A percentile compares a stretch with the other conserved stretches of the same genome.
Evolutionary conservation across 2,113 vertebrate species (phyloP).

Genomic region (Hippopotamus amphibius): DNA sequence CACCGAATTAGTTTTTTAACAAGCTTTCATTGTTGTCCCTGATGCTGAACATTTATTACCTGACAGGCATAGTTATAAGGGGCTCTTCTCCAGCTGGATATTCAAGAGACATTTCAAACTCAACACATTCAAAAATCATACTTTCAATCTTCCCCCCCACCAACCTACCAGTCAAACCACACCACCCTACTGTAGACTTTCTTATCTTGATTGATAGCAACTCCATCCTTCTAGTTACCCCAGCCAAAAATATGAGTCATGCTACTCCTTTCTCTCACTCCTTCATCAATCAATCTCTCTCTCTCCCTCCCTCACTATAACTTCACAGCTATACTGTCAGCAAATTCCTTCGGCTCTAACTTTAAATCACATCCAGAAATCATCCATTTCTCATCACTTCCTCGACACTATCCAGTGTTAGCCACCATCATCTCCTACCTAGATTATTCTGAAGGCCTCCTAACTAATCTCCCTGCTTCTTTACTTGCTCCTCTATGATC

Average conservation of each 20-base stretch:
- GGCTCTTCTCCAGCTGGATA: neutral
- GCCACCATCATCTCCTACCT: neutral
- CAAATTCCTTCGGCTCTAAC: neutral
- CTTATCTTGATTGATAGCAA: neutral
- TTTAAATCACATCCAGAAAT: slow-evolving; percentile 15
- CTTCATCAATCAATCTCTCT: neutral
- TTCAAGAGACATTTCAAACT: neutral
- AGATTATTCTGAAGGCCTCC: neutral
- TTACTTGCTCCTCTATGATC: neutral
- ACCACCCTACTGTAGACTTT: neutral
- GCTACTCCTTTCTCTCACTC: neutral
- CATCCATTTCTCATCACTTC: neutral
- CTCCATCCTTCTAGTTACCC: neutral
- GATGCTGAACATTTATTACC: neutral
- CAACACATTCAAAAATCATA: neutral
- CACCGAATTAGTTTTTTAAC: neutral
- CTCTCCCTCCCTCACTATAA: neutral
- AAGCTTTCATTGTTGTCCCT: neutral
- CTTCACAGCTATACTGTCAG: neutral
- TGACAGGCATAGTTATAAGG: neutral
- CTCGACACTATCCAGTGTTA: neutral
- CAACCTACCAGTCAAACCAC: neutral
- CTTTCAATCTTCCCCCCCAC: neutral
- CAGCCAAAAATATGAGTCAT: neutral
- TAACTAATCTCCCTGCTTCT: neutral